A percentile compares a stretch with the other conserved stretches of the same genome.
Conservation (phyloP, 2,888 invertebrate genomes). For the Gasteruption jaculator region DNA sequence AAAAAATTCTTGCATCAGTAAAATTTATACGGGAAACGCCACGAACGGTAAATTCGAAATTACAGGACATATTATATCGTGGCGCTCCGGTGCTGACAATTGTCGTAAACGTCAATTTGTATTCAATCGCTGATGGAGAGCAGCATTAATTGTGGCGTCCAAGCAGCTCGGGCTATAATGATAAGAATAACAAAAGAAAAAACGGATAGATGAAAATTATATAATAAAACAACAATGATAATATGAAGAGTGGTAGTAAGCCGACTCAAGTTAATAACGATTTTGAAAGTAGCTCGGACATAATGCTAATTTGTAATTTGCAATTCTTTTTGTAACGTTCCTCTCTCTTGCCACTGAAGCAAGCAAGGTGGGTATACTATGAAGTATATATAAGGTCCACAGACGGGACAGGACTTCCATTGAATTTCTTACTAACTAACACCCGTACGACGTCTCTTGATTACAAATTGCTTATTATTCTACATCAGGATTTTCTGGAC, state of each 20-base stretch:
- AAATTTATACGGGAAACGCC: too few relatives aligned
- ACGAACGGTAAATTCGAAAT: too few relatives aligned
- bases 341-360: slow-evolving; percentile 12
- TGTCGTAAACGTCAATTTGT: too few relatives aligned
- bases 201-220: too few relatives aligned
- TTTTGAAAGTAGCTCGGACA: slow-evolving; percentile 36
- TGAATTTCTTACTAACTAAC: slow-evolving; percentile 47
- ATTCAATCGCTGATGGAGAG: too few relatives aligned
- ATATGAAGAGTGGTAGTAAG: slow-evolving; percentile 13
- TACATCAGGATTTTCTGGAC: too few relatives aligned
- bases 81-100: too few relatives aligned
- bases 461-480: slow-evolving; percentile 52
- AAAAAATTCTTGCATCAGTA: too few relatives aligned
- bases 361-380: neutral
- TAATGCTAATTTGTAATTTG: slow-evolving; percentile 46
- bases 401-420: slow-evolving; percentile 28
- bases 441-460: slow-evolving; percentile 46
- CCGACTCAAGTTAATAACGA: slow-evolving; percentile 37
- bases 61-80: too few relatives aligned
- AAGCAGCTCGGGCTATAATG: too few relatives aligned
- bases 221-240: neutral
- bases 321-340: slow-evolving; percentile 40
- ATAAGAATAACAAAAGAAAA: too few relatives aligned
- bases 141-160: too few relatives aligned
- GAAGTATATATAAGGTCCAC: slow-evolving; percentile 17